Conservation (phyloP, 2,113 vertebrate genomes). For the Mixornis gularis region DNA sequence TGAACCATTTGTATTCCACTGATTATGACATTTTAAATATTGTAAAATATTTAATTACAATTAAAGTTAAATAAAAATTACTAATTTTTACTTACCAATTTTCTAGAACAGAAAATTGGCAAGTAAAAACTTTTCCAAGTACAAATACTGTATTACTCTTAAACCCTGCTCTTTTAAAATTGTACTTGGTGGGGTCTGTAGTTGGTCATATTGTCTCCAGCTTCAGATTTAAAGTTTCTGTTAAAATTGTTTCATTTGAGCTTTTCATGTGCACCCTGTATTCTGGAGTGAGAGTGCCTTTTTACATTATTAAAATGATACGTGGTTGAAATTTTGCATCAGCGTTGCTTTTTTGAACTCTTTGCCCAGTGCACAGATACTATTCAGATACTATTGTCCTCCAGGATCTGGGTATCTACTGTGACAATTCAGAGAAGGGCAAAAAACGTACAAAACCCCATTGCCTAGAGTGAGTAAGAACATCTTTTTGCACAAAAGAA, state of each 20-base stretch:
- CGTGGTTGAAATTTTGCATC: neutral
- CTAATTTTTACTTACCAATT: no score
- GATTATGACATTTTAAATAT: neutral
- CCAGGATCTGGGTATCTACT: neutral
- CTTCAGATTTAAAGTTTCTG: neutral
- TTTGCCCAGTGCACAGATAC: neutral
- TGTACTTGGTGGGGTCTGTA: rapidly evolving
- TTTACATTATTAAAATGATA: neutral
- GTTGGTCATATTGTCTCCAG: neutral
- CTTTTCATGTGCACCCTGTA: neutral
- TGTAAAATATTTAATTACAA: neutral
- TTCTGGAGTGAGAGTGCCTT: neutral
- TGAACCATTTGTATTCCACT: neutral
- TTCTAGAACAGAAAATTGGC: neutral
- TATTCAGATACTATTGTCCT: neutral
- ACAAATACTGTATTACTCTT: neutral
- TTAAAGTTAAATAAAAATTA: no score
- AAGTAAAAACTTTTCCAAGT: neutral
- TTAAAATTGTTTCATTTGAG: neutral
- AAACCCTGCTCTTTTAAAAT: neutral
- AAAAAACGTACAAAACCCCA: neutral
- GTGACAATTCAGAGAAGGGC: neutral
- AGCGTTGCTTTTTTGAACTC: neutral
- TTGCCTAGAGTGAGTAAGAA: neutral
- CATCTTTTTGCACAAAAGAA: neutral